A percentile compares a stretch with the other conserved stretches of the same genome.
These are phyloP conservation scores for Coturnix japonica DNA, from an alignment of 2,113 vertebrate species.

Conservation along the genomic window DNA sequence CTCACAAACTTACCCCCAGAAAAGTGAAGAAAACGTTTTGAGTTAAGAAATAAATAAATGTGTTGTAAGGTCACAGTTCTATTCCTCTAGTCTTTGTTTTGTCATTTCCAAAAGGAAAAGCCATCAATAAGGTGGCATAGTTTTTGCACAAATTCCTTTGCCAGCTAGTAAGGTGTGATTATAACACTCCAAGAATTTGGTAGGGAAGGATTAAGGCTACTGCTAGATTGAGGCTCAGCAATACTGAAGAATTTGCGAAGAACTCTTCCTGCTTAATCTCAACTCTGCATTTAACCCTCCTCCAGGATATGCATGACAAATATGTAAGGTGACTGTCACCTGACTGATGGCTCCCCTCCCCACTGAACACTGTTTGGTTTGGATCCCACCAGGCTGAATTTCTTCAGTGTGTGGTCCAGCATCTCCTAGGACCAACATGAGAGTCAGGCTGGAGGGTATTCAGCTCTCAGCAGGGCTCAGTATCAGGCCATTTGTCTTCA, in stretches of 20 bases:
- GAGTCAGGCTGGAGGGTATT: neutral
- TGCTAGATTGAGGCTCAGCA: neutral
- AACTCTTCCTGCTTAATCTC: neutral
- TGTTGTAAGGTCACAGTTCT: neutral
- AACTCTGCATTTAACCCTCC: neutral
- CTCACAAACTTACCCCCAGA: neutral
- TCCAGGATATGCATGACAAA: rapidly evolving
- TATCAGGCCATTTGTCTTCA: neutral
- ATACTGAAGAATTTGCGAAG: neutral
- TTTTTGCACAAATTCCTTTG: neutral
- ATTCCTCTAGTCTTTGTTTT: neutral
- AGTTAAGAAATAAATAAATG: neutral
- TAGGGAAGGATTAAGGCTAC: neutral
- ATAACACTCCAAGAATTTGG: neutral
- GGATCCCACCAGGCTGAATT: neutral
- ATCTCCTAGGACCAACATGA: neutral
- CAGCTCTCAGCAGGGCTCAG: neutral
- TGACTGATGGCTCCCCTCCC: neutral
- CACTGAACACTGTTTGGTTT: rapidly evolving
- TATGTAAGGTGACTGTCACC: neutral
- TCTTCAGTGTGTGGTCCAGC: rapidly evolving
- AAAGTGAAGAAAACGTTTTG: neutral
- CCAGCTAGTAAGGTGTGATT: neutral
- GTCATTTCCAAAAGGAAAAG: neutral
- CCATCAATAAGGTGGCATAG: neutral